phyloP scores from a whole-genome alignment of 2,888 invertebrate genomes.

The Caenorhabditis virilis region DNA sequence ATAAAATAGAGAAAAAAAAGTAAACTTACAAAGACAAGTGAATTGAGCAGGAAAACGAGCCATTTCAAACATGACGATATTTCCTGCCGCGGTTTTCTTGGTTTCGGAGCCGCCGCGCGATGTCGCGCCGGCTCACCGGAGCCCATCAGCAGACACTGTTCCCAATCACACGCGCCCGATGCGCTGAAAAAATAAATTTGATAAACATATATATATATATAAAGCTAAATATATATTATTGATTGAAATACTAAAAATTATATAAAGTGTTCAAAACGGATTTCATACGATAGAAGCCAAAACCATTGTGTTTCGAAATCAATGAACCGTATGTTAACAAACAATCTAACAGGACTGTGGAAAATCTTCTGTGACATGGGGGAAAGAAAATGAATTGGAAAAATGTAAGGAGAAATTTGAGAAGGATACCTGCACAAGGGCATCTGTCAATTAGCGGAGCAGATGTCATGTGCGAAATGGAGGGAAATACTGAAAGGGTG shows the following conservation, averaged over 20 bases:
- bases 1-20: no score
- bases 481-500: constrained; percentile 6
- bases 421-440: constrained; percentile 23
- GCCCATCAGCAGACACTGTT: constrained; percentile 52
- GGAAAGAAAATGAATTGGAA: constrained; percentile 2
- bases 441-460: constrained; percentile 23
- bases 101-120: constrained; percentile 34
- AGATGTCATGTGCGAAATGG: constrained; percentile 13
- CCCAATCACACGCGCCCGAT: constrained; percentile 47
- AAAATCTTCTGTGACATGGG: no score
- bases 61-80: constrained; percentile 68
- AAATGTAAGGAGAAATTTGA: constrained; percentile 2
- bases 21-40: constrained; percentile 64
- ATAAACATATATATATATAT: no score
- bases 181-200: constrained; percentile 36
- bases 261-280: neutral
- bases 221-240: no score
- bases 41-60: constrained; percentile 66
- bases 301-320: constrained; percentile 18
- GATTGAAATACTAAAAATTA: no score
- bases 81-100: constrained; percentile 67
- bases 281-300: neutral
- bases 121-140: constrained; percentile 43
- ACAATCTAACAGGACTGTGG: no score
- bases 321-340: constrained; percentile 34